These are phyloP conservation scores for Chauna torquata DNA, from an alignment of 2,113 vertebrate species.

Conservation along the genomic window DNA sequence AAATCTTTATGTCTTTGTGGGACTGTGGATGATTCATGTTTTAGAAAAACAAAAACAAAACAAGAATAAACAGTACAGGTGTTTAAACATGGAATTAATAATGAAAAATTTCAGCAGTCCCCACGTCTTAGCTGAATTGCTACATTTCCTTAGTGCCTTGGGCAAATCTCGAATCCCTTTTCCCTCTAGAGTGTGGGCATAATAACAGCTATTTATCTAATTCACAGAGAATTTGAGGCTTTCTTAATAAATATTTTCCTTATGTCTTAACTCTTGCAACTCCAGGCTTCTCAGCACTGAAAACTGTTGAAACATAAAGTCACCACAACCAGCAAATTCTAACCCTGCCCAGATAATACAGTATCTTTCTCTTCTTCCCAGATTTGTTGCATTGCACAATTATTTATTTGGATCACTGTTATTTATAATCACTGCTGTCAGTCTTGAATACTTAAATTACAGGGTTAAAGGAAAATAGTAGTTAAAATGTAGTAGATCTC, in stretches of 20 bases:
- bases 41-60: background rate
- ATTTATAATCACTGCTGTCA: background rate
- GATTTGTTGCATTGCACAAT: background rate
- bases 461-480: background rate
- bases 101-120: background rate
- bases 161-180: background rate
- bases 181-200: background rate
- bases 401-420: slow-evolving; percentile 1
- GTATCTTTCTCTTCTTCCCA: background rate
- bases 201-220: background rate
- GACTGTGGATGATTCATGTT: background rate
- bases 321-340: background rate
- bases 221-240: background rate
- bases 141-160: background rate
- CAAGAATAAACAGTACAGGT: background rate
- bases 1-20: background rate
- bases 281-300: background rate
- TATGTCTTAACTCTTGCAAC: background rate
- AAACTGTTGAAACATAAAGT: background rate
- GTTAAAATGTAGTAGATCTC: background rate
- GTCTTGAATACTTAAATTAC: background rate
- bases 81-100: background rate
- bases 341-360: background rate
- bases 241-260: background rate
- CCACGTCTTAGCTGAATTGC: background rate